Evolutionary conservation across 2,888 invertebrate species (phyloP), one percentile per base, ranked within the genome.

Genomic region (Xanthostigma xanthostigma): DNA sequence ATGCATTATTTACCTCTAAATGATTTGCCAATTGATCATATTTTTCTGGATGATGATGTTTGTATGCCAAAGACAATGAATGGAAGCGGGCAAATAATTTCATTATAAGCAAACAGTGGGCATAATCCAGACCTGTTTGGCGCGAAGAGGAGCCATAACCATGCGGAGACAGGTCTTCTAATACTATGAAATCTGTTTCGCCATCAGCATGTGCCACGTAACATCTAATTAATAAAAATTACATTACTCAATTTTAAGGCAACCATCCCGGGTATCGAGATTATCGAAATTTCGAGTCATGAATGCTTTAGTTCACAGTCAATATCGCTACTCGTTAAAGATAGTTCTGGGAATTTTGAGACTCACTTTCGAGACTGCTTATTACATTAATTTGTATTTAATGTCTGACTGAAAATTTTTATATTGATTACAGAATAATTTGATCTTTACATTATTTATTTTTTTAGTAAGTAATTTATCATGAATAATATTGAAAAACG

Each of bases 11-110:
- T 53, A 67, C 66, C 35, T 58, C 46, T 36, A 67, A 51, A 10
- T 39, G 49, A 3, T 49, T 52, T 3, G 50, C 54, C 1, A 59
- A 46, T 50, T 59, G 51, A 36, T 53, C 50, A 58, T 69, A 72
- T 42, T 64, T 60, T 17, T 62, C 53, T 4, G 62, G 60, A 36
- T 63, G 56, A 51, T 69, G 65, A 50, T 68, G 61, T 56, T 64
- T 69, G 47, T 62, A 65, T 9, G 70, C 70, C 49, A 69, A 62
- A n/a, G 67, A 66, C 6, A 70, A 54, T 0, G 65, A 67, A 56
- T 72, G 71, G 49, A 72, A 71, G 54, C 57, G 60, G 1, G 70
- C 71, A 45, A 71, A 59, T 13, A 64, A 52, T 54, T 59, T 55
- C 3, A 72, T 46, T 42, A 70, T 62, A 10, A 60, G 49, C 6